Evolutionary conservation across 2,797 vertebrate genomes (phyloP).

Genomic region (Picus viridis): DNA sequence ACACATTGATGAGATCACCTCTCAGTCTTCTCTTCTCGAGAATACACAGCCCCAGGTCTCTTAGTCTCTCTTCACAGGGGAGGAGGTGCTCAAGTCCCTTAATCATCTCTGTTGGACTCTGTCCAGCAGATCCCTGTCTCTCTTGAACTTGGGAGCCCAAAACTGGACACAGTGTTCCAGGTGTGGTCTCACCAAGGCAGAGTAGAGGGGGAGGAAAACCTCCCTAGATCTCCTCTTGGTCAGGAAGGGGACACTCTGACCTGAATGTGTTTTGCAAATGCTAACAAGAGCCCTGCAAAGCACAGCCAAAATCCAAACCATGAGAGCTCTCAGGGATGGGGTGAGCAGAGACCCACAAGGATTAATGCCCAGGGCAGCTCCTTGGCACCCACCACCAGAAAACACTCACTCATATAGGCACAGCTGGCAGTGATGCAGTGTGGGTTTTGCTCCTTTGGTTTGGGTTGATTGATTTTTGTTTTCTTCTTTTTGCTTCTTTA

Average conservation of each 20-base stretch:
- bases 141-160: no score
- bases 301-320: accelerated
- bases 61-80: no score
- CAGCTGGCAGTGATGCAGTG: accelerated
- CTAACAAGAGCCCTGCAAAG: not conserved
- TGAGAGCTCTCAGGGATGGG: not conserved
- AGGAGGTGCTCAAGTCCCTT: no score
- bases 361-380: not conserved
- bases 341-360: not conserved
- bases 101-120: no score
- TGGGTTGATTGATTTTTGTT: accelerated
- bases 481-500: not conserved
- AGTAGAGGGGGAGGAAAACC: no score
- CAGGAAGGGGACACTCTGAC: not conserved
- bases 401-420: accelerated
- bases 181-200: no score
- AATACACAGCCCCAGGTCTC: no score
- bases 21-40: no score
- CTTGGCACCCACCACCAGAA: not conserved
- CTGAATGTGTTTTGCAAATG: accelerated
- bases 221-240: not conserved
- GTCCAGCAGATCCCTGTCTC: no score
- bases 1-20: no score
- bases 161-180: no score
- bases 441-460: not conserved